Evolutionary conservation across 1,140 invertebrate genomes (phyloP).

Genomic region (Parasteatoda tepidariorum): DNA sequence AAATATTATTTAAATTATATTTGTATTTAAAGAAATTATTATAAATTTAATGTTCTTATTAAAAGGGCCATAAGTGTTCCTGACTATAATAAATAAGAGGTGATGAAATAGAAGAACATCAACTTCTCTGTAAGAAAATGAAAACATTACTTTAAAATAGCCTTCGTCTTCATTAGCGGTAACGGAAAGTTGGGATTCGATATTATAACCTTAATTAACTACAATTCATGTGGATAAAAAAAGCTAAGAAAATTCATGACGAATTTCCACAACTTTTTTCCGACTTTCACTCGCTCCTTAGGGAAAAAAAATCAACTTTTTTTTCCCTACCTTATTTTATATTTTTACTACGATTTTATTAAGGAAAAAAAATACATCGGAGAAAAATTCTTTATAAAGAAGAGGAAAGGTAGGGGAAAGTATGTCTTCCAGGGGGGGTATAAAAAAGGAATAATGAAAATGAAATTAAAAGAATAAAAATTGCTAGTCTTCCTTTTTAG

Average conservation of each 20-base stretch:
- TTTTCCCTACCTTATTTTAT: background rate
- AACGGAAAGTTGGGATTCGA: background rate
- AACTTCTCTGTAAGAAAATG: too few relatives aligned
- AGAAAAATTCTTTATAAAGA: conserved; percentile 5
- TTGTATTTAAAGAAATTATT: too few relatives aligned
- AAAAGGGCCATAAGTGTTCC: too few relatives aligned
- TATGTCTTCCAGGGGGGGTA: background rate
- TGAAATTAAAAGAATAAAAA: conserved; percentile 59
- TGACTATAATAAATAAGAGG: too few relatives aligned
- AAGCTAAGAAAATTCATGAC: conserved; percentile 32
- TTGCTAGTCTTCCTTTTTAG: conserved; percentile 16
- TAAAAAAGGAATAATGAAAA: conserved; percentile 43
- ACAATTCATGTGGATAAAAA: conserved; percentile 53
- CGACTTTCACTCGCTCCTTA: background rate
- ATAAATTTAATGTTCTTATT: too few relatives aligned
- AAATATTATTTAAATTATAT: too few relatives aligned
- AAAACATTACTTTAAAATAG: conserved; percentile 31
- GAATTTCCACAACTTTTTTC: conserved; percentile 27
- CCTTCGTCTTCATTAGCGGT: background rate
- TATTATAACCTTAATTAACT: conserved; percentile 57
- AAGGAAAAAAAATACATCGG: background rate
- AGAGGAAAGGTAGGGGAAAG: background rate
- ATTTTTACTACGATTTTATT: conserved; percentile 11
- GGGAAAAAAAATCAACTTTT: background rate
- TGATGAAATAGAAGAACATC: too few relatives aligned